Percentiles rank a stretch among this genome's conserved stretches.
Evolutionary conservation across 2,888 invertebrate genomes (phyloP).

Genomic region (Vannuccia rotundouncinata): DNA sequence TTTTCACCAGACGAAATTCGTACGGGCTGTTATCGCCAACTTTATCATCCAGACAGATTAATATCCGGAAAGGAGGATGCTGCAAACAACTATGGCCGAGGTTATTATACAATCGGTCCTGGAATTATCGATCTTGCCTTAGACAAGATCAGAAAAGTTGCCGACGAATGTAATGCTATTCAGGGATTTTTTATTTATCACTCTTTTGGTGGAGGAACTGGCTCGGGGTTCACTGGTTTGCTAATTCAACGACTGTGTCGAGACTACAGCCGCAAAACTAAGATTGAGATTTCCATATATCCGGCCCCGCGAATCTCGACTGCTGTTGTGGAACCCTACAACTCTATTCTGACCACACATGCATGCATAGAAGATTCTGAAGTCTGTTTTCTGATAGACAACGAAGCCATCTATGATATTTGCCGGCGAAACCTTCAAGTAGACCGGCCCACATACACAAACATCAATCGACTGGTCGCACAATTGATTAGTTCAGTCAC

Average conservation of each 20-base stretch:
- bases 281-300: constrained; percentile 31
- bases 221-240: constrained; percentile 25
- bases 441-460: constrained; percentile 67
- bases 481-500: constrained; percentile 32
- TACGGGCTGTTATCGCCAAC: background rate
- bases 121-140: background rate
- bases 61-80: constrained; percentile 29
- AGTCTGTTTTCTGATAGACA: constrained; percentile 28
- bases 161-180: constrained; percentile 7
- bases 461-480: constrained; percentile 74
- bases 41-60: constrained; percentile 22
- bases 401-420: constrained; percentile 33
- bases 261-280: constrained; percentile 8
- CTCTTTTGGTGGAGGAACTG: constrained; percentile 32
- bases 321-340: constrained; percentile 30
- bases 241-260: constrained; percentile 1
- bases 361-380: constrained; percentile 33
- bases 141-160: background rate
- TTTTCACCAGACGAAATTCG: constrained; percentile 11
- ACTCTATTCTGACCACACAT: constrained; percentile 3
- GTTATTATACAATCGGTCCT: constrained; percentile 29
- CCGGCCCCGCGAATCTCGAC: constrained; percentile 21
- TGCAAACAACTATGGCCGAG: constrained; percentile 30
- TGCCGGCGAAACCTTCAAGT: background rate
- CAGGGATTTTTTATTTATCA: constrained; percentile 28